These are phyloP conservation scores for Uropetala carovei DNA, from an alignment of 2,888 invertebrate species.

Conservation along the genomic window DNA sequence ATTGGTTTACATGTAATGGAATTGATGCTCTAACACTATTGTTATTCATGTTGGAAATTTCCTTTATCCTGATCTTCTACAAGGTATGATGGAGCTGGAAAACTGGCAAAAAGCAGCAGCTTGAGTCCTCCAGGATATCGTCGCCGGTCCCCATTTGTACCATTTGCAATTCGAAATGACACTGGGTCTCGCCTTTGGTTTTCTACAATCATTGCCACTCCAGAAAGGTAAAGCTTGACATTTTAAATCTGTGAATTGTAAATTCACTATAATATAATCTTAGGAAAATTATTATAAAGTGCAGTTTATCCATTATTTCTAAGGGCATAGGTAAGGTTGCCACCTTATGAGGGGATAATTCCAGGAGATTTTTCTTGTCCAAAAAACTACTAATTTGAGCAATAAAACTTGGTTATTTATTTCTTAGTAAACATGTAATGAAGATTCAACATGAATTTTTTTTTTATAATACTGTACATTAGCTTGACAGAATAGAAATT, in stretches of 20 bases:
- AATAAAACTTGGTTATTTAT: too few relatives aligned
- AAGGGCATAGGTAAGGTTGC: too few relatives aligned
- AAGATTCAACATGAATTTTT: too few relatives aligned
- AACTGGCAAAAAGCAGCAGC: conserved; percentile 28
- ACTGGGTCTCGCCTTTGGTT: conserved; percentile 92
- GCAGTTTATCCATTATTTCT: too few relatives aligned
- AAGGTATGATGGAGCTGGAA: conserved; percentile 39
- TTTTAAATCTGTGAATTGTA: background rate
- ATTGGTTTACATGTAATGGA: too few relatives aligned
- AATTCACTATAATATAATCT: background rate
- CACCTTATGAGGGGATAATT: too few relatives aligned
- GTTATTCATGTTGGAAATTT: background rate
- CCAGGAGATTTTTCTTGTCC: too few relatives aligned
- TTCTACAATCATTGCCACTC: conserved; percentile 86
- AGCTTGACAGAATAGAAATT: too few relatives aligned
- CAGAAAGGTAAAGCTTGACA: conserved; percentile 74
- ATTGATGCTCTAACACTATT: background rate
- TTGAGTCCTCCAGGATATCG: conserved; percentile 80
- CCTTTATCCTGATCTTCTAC: background rate
- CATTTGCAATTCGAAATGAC: conserved; percentile 94
- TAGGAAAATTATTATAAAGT: too few relatives aligned
- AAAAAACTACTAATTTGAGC: too few relatives aligned
- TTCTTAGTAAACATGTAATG: too few relatives aligned
- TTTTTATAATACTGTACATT: too few relatives aligned
- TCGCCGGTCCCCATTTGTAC: conserved; percentile 93